A percentile compares a stretch with the other conserved stretches of the same genome.
These are phyloP conservation scores for Acanthococcus lagerstroemiae DNA, from an alignment of 2,888 invertebrate species.

Conservation along the genomic window DNA sequence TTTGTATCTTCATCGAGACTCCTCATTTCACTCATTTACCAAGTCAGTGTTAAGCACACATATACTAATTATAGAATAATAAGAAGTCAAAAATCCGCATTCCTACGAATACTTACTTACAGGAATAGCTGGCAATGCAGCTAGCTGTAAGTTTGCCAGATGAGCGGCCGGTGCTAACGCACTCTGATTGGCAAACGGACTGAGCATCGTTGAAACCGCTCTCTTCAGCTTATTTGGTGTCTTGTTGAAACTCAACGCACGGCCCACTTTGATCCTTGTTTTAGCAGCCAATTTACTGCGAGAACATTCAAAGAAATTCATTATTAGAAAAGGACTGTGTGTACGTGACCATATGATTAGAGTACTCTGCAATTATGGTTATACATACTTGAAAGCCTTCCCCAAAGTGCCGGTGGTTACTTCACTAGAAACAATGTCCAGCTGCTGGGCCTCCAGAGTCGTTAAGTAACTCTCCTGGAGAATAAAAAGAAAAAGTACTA, in stretches of 20 bases:
- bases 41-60: too few relatives aligned
- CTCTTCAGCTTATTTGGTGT: constrained; percentile 88
- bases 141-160: constrained; percentile 44
- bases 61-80: too few relatives aligned
- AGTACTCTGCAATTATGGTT: too few relatives aligned
- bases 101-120: constrained; percentile 30
- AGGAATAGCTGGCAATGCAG: constrained; percentile 49
- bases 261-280: constrained; percentile 76
- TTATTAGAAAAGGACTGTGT: too few relatives aligned
- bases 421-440: constrained; percentile 81
- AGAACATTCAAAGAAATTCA: constrained; percentile 18
- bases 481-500: constrained; percentile 36
- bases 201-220: constrained; percentile 90
- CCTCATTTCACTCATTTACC: too few relatives aligned
- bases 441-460: constrained; percentile 65
- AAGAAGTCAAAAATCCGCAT: neutral
- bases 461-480: constrained; percentile 69
- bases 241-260: constrained; percentile 91
- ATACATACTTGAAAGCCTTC: constrained; percentile 69
- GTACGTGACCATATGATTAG: too few relatives aligned
- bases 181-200: constrained; percentile 51
- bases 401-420: constrained; percentile 78
- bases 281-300: constrained; percentile 57
- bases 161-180: constrained; percentile 32
- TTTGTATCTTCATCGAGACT: too few relatives aligned